These are phyloP conservation scores for Cheirogaleus medius DNA, from an alignment of 2,113 vertebrate genomes.

Conservation along the genomic window DNA sequence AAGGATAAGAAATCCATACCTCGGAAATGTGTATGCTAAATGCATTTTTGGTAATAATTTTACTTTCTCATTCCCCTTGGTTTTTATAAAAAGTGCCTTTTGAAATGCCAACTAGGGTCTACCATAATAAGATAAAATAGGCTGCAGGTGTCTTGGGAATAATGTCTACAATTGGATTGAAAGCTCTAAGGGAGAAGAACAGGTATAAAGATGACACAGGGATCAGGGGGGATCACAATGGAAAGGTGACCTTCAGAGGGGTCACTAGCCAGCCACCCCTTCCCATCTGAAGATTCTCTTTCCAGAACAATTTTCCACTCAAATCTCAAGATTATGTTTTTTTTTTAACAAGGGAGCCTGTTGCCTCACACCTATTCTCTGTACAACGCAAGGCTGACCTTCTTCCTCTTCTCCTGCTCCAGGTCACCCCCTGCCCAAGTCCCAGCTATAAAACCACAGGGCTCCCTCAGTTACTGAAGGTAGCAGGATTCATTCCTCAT, in stretches of 20 bases:
- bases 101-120: slow-evolving; percentile 30
- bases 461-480: background rate
- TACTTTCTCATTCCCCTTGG: slow-evolving; percentile 33
- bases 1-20: slow-evolving; percentile 51
- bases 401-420: background rate
- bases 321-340: background rate
- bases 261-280: background rate
- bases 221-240: background rate
- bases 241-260: background rate
- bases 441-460: background rate
- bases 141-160: background rate
- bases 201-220: background rate
- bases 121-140: slow-evolving; percentile 48
- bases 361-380: background rate
- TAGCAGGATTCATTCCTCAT: slow-evolving; percentile 26
- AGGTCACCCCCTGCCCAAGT: background rate
- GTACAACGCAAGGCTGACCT: background rate
- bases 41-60: slow-evolving; percentile 60
- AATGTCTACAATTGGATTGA: background rate
- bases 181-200: background rate
- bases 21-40: slow-evolving; percentile 45
- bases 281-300: slow-evolving; percentile 29
- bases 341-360: background rate
- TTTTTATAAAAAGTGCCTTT: slow-evolving; percentile 58
- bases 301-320: slow-evolving; percentile 16